A percentile compares a stretch with the other conserved stretches of the same genome.
Evolutionary conservation across 2,888 invertebrate species (phyloP).

Genomic region (Pherbina coryleti): DNA sequence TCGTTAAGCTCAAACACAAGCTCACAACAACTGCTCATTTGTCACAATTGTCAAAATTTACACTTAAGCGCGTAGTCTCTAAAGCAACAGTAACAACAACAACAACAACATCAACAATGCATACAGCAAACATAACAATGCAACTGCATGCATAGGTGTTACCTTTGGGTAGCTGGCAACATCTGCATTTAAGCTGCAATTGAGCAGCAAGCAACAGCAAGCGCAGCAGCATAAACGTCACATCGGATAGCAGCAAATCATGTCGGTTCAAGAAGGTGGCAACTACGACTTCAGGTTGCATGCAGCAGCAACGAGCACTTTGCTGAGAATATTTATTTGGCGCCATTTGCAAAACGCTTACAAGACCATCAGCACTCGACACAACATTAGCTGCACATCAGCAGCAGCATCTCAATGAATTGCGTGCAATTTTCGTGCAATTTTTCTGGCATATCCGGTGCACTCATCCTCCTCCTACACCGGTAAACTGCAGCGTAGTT

Average conservation of each 20-base stretch:
- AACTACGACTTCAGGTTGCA: neutral
- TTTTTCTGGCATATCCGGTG: slow-evolving; percentile 32
- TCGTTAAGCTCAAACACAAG: neutral
- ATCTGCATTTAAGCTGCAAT: slow-evolving; percentile 2
- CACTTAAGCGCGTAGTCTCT: neutral
- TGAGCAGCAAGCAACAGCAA: neutral
- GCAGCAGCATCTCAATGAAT: slow-evolving; percentile 35
- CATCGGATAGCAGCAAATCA: neutral
- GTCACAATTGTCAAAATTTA: neutral
- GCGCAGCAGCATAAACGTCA: neutral
- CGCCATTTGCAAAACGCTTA: slow-evolving; percentile 33
- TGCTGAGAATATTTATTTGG: slow-evolving; percentile 24
- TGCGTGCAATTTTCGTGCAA: slow-evolving; percentile 25
- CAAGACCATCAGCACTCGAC: slow-evolving; percentile 35
- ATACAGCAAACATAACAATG: neutral
- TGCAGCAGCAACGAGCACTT: neutral
- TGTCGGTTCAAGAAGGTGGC: neutral
- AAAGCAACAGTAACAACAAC: neutral
- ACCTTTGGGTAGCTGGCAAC: neutral
- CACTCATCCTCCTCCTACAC: neutral
- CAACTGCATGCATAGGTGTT: neutral
- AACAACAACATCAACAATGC: no score
- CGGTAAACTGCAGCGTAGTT: slow-evolving; percentile 8
- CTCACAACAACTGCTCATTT: neutral
- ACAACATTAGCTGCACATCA: slow-evolving; percentile 33